A percentile compares a stretch with the other conserved stretches of the same genome.
These are phyloP conservation scores for Chascanopsetta lugubris DNA, from an alignment of 2,113 vertebrate species.

Conservation along the genomic window DNA sequence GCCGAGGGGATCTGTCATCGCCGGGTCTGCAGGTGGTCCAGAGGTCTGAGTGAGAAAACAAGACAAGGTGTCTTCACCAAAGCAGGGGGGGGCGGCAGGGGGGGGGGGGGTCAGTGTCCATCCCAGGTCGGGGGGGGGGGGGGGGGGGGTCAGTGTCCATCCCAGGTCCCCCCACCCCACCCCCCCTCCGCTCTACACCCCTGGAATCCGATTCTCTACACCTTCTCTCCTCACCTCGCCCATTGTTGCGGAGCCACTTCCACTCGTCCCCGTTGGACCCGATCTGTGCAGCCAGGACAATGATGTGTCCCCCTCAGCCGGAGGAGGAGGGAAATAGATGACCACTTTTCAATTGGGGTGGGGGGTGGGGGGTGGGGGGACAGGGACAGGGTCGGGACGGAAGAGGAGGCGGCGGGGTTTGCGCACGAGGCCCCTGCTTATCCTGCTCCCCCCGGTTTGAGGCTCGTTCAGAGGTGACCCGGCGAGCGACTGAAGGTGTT, in stretches of 20 bases:
- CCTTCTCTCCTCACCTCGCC: constrained; percentile 59
- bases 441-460: constrained; percentile 24
- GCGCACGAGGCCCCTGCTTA: constrained; percentile 9
- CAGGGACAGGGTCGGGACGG: background rate
- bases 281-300: constrained; percentile 39
- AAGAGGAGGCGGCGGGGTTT: constrained; percentile 6
- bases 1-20: constrained; percentile 75
- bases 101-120: constrained; percentile 48
- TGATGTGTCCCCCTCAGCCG: constrained; percentile 33
- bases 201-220: constrained; percentile 67
- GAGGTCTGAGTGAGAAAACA: constrained; percentile 68
- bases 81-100: constrained; percentile 42
- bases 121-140: constrained; percentile 44
- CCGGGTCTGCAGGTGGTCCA: constrained; percentile 71
- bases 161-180: too few relatives aligned
- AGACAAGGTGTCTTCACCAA: constrained; percentile 53
- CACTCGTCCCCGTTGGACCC: constrained; percentile 54
- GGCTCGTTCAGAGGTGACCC: constrained; percentile 71
- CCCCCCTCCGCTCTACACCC: too few relatives aligned
- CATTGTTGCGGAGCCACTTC: constrained; percentile 56
- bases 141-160: too few relatives aligned
- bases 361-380: too few relatives aligned
- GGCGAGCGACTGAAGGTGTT: constrained; percentile 47
- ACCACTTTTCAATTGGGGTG: constrained; percentile 49
- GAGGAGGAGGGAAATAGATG: constrained; percentile 50